Evolutionary conservation across 37 sponge, comb jelly and placozoan genomes (phyloP).

Genomic region (Spongilla lacustris): DNA sequence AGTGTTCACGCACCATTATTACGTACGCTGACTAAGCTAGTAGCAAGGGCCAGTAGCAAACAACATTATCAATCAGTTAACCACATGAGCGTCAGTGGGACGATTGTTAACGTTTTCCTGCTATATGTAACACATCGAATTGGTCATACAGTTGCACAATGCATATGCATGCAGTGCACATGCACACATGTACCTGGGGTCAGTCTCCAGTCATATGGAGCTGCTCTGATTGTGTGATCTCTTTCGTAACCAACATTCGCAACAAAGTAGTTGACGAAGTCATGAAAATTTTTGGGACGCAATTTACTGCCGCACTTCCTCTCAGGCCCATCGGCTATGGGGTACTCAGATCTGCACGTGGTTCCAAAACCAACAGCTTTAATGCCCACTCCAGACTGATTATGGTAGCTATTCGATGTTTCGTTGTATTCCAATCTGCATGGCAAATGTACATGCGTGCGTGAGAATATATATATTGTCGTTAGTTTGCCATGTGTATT

Average conservation of each 20-base stretch:
- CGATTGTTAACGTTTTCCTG: no score
- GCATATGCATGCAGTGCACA: no score
- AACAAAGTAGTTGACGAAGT: background rate
- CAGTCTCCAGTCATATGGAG: background rate
- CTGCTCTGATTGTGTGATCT: background rate
- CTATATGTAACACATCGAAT: no score
- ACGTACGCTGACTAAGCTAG: no score
- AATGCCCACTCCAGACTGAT: background rate
- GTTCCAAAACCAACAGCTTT: background rate
- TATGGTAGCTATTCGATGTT: background rate
- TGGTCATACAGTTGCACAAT: no score
- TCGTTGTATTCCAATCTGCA: background rate
- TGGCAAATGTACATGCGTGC: no score
- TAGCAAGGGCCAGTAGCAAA: no score
- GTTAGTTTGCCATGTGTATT: no score
- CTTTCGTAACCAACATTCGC: background rate
- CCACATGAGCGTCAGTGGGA: no score
- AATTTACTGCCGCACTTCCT: background rate
- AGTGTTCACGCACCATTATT: no score
- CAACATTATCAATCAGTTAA: no score
- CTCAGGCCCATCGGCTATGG: background rate
- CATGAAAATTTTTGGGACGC: background rate
- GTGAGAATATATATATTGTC: no score
- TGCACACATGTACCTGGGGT: background rate
- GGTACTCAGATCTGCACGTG: background rate